Evolutionary conservation across 64 coral and sea anemone genomes (phyloP), one percentile per base, ranked within the genome.

Genomic region (Catalaphyllia jardinei): DNA sequence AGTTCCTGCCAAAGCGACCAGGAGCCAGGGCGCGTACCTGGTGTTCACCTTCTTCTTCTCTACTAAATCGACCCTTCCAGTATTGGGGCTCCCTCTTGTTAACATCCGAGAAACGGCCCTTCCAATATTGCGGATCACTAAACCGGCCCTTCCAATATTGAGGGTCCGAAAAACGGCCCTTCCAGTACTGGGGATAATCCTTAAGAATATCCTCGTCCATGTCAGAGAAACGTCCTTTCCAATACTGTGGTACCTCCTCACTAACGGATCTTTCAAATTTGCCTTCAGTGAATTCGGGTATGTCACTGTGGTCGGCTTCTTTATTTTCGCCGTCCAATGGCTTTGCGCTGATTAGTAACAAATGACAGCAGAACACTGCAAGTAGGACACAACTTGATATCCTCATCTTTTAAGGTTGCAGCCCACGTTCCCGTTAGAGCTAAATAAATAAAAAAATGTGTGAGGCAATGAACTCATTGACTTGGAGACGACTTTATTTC

Each of bases 121-220:
- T 87, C 75, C 61, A 79, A 39, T 87, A 91, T 38, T 91, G 79
- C 18, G 52, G 72, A 46, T 87, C 60, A 30, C 57, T 77, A 71
- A 79, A 86, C 51, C 82, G 82, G 8, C 82, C 90, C 82, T 74
- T 86, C 90, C 90, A 92, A 64, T 42, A 89, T 64, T 91, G 89
- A 30, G 71, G 67, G 31, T 73, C 62, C 24, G 80, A 74, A 76
- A 91, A 91, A 10, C 89, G 89, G 55, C 89, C 89, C 19, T 74
- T 91, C 89, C 89, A 91, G 27, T 69, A 92, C 35, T 92, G 90
- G 20, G 90, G 83, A 79, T 35, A 1, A 35, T 92, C 83, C 31
- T 79, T 69, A 27, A 29, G 51, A 10, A 6, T 8, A 7, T 46
- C 18, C 42, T 73, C 89, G 11, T 75, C 64, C 35, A 73, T 51